Evolutionary conservation across 1,140 invertebrate genomes (phyloP), one percentile per base, ranked within the genome.

Genomic region (Trichoplusia ni): DNA sequence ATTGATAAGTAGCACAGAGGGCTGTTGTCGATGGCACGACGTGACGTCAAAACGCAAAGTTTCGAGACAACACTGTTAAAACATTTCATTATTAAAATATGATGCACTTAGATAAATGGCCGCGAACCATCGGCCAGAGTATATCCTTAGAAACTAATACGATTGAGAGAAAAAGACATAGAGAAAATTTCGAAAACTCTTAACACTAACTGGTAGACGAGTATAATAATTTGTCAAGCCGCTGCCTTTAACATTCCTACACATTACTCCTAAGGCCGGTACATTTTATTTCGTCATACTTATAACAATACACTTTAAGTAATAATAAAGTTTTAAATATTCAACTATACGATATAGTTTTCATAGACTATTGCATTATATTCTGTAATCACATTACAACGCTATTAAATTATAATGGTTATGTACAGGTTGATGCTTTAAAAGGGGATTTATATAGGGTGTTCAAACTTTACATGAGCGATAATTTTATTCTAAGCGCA

Each of bases 241-340:
- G 40, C 72, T 76, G 67, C 76, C 71, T 73, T 76, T 81, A 81
- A 81, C 79, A 81, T 72, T 71, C 72, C 75, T 86, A 81, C 75
- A 75, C 75, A 76, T 85, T 84, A 88, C 76, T 77, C 71, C 86
- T 89, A 89, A 87, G 86, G 86, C 86, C 86, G 86, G 85, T 84
- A 89, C 79, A 84, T 75, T 67, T 75, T 73, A 79, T 75, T n/a
- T 77, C 74, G 40, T 72, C 74, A 69, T 77, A 74, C 77, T 84
- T 86, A 88, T 73, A 84, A 83, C 73, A 81, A 86, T 79, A 84
- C 81, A 86, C 78, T 86, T 85, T 82, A 81, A 82, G 79, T 83
- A 82, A 82, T 71, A 70, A 65, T 84, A 86, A 83, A 82, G 71
- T 84, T 84, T 84, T 85, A 75, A 81, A 85, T 79, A 75, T 71